A percentile compares a stretch with the other conserved stretches of the same genome.
Evolutionary conservation across 2,888 invertebrate genomes (phyloP).

Genomic region (Dynastes grantii): DNA sequence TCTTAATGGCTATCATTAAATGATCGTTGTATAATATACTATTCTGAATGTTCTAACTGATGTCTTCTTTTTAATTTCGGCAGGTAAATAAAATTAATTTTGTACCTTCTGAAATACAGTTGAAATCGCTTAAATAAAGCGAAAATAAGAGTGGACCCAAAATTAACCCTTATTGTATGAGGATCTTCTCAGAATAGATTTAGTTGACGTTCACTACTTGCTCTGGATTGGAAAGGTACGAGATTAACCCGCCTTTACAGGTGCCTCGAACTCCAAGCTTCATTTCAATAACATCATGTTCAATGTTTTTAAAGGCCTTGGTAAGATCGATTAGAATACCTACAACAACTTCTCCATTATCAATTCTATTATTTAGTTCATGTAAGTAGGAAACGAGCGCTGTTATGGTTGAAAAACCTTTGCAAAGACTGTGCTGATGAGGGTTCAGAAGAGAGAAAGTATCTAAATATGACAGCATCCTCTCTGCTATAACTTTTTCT

Average conservation of each 20-base stretch:
- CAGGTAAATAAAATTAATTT: too few relatives aligned
- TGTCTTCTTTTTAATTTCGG: too few relatives aligned
- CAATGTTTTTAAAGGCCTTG: neutral
- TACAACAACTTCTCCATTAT: neutral
- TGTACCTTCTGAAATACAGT: too few relatives aligned
- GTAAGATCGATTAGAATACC: neutral
- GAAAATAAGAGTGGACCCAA: too few relatives aligned
- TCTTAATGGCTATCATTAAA: too few relatives aligned
- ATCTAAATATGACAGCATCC: neutral
- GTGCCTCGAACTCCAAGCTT: neutral
- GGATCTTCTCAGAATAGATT: too few relatives aligned
- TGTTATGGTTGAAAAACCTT: neutral
- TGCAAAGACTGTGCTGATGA: neutral
- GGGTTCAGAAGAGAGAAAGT: neutral
- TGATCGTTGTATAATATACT: too few relatives aligned
- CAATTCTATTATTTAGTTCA: neutral
- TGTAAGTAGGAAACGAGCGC: neutral
- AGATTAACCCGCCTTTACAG: neutral
- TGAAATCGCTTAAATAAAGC: too few relatives aligned
- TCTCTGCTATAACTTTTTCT: neutral
- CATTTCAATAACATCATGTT: neutral
- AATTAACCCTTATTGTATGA: too few relatives aligned
- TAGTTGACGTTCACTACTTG: neutral
- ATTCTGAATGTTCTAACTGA: too few relatives aligned
- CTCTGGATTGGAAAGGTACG: neutral